Evolutionary conservation across 2,888 invertebrate species (phyloP).

Genomic region (Temnothorax rugatulus): DNA sequence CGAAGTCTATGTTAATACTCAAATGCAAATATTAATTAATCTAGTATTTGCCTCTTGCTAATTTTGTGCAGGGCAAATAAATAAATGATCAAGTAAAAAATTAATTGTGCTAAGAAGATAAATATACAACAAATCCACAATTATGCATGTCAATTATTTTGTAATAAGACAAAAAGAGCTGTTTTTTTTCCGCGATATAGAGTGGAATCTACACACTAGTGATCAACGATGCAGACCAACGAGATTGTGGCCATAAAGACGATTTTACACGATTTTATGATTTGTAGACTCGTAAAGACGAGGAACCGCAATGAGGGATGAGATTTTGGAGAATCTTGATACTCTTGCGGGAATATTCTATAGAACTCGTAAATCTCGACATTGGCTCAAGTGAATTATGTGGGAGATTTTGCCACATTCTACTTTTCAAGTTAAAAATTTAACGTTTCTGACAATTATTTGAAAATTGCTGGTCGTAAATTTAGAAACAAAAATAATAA

Average conservation of each 20-base stretch:
- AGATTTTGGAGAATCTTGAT: slow-evolving; percentile 71
- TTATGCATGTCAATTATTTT: not conserved
- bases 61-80: not conserved
- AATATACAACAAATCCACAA: not conserved
- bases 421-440: not conserved
- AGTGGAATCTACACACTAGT: slow-evolving; percentile 21
- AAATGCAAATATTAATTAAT: slow-evolving; percentile 43
- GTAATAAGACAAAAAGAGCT: not conserved
- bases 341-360: slow-evolving; percentile 77
- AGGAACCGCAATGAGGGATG: slow-evolving; percentile 64
- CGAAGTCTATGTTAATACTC: slow-evolving; percentile 25
- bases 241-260: slow-evolving; percentile 64
- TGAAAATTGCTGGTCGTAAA: not conserved
- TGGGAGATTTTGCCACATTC: slow-evolving; percentile 25
- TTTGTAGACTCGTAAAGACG: slow-evolving; percentile 77
- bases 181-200: not conserved
- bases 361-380: slow-evolving; percentile 74
- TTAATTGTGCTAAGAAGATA: slow-evolving; percentile 14
- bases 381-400: slow-evolving; percentile 58
- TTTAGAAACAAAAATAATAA: slow-evolving; percentile 4
- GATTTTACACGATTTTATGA: slow-evolving; percentile 73
- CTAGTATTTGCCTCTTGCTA: slow-evolving; percentile 23
- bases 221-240: slow-evolving; percentile 45
- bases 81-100: not conserved
- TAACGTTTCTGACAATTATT: not conserved